Percentiles rank a stretch among this genome's conserved stretches.
These are phyloP conservation scores for Cisticola juncidis DNA, from an alignment of 2,113 vertebrate genomes.

Conservation along the genomic window DNA sequence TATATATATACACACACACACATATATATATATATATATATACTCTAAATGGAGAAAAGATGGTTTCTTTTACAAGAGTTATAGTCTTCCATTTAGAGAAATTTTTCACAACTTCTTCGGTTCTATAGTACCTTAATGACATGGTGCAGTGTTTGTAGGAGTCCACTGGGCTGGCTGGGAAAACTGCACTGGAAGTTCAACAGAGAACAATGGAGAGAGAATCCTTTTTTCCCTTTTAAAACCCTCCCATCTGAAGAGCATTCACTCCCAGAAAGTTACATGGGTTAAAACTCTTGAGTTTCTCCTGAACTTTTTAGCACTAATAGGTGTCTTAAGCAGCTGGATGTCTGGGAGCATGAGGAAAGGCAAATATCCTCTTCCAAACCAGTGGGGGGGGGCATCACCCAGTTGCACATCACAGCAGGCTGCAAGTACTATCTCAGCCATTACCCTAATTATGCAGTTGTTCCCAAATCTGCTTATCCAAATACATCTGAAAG, in stretches of 20 bases:
- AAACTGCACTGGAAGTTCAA: not conserved
- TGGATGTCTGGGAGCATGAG: not conserved
- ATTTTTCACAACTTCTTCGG: not conserved
- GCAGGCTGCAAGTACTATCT: not conserved
- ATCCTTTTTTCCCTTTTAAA: not conserved
- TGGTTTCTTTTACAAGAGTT: not conserved
- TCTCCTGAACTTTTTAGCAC: not conserved
- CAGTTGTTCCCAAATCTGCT: conserved; percentile 10
- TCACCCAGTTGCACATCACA: not conserved
- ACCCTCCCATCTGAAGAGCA: not conserved
- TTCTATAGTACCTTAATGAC: not conserved
- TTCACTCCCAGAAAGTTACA: not conserved
- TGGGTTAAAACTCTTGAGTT: not conserved
- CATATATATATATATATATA: not conserved
- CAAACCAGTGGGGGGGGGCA: not conserved
- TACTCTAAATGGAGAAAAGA: not conserved
- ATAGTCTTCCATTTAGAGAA: not conserved
- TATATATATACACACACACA: not conserved
- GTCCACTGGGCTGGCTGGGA: not conserved
- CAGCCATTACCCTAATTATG: conserved; percentile 6
- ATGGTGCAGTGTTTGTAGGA: not conserved
- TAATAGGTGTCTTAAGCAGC: not conserved
- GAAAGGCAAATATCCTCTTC: not conserved
- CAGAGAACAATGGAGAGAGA: not conserved
- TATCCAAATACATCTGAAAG: conserved; percentile 13